Evolutionary conservation across 2,888 invertebrate species (phyloP).

Genomic region (Biston stratarius): DNA sequence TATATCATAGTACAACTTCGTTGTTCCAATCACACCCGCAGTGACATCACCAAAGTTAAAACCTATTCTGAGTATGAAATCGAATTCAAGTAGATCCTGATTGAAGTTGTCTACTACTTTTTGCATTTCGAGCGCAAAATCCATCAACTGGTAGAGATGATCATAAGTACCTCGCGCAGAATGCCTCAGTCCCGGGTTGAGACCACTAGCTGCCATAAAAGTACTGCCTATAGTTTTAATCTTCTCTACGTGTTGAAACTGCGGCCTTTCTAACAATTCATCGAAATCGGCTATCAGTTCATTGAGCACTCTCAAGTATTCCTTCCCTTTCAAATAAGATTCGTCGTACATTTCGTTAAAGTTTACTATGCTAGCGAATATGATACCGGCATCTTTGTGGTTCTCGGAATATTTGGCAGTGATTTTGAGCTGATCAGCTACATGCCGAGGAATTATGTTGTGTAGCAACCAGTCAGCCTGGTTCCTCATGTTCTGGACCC

Average conservation of each 20-base stretch:
- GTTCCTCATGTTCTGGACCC: slow-evolving; percentile 96
- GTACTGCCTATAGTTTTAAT: slow-evolving; percentile 99
- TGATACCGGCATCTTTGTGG: slow-evolving; percentile 96
- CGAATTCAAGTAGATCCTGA: slow-evolving; percentile 95
- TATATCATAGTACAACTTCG: slow-evolving; percentile 98
- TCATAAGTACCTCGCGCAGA: slow-evolving; percentile 90
- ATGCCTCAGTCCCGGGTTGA: slow-evolving; percentile 93
- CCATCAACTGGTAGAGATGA: slow-evolving; percentile 95
- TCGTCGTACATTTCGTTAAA: slow-evolving; percentile 99
- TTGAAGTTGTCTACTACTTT: slow-evolving; percentile 95
- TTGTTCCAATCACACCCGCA: slow-evolving; percentile 98
- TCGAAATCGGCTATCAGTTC: slow-evolving; percentile 98
- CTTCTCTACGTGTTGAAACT: slow-evolving; percentile 96
- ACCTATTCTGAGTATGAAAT: slow-evolving; percentile 94
- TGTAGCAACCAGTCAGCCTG: slow-evolving; percentile 98
- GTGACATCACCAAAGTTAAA: slow-evolving; percentile 98
- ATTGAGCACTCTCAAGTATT: slow-evolving; percentile 97
- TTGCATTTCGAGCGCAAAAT: slow-evolving; percentile 97
- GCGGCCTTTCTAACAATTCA: slow-evolving; percentile 93
- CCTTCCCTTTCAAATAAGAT: slow-evolving; percentile 97
- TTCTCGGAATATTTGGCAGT: slow-evolving; percentile 98
- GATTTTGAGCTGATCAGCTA: slow-evolving; percentile 96
- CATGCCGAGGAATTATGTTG: slow-evolving; percentile 98
- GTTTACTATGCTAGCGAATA: slow-evolving; percentile 98
- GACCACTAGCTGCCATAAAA: slow-evolving; percentile 98